phyloP scores from a whole-genome alignment of 2,888 invertebrate genomes.

The Onthophagus sagittarius region DNA sequence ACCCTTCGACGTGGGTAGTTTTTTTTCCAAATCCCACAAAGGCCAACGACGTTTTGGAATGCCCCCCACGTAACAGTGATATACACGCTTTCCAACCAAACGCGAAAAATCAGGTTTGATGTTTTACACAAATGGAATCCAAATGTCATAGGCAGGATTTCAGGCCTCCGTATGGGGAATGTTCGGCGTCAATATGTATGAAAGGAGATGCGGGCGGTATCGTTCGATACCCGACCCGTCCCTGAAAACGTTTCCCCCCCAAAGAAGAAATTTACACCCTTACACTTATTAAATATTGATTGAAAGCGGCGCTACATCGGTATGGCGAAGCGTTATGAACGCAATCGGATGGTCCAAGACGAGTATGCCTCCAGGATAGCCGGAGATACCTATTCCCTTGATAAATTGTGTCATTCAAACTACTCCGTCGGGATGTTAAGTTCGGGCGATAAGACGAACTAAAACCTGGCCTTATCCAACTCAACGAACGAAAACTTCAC shows the following conservation, averaged over 20 bases:
- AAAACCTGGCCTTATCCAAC: neutral
- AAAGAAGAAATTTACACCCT: neutral
- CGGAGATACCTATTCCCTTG: constrained; percentile 2
- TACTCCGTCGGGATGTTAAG: neutral
- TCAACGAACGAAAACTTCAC: neutral
- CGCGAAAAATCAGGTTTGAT: constrained; percentile 12
- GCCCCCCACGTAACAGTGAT: constrained; percentile 6
- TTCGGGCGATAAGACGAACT: neutral
- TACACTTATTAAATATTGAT: neutral
- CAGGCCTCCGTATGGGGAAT: neutral
- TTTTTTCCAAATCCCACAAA: neutral
- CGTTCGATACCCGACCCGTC: neutral
- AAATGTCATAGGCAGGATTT: constrained; percentile 9
- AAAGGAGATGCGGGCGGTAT: neutral
- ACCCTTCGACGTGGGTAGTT: neutral
- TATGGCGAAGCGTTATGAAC: neutral
- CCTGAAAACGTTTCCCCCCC: neutral
- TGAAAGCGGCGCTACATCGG: neutral
- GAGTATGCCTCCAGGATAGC: neutral
- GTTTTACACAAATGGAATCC: constrained; percentile 14
- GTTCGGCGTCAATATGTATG: constrained; percentile 9
- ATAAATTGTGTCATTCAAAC: constrained; percentile 5
- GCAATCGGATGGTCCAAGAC: neutral
- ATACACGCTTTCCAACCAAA: constrained; percentile 6
- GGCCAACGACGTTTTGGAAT: neutral